Evolutionary conservation across 2,113 vertebrate species (phyloP), one percentile per base, ranked within the genome.

Genomic region (Spea bombifrons): DNA sequence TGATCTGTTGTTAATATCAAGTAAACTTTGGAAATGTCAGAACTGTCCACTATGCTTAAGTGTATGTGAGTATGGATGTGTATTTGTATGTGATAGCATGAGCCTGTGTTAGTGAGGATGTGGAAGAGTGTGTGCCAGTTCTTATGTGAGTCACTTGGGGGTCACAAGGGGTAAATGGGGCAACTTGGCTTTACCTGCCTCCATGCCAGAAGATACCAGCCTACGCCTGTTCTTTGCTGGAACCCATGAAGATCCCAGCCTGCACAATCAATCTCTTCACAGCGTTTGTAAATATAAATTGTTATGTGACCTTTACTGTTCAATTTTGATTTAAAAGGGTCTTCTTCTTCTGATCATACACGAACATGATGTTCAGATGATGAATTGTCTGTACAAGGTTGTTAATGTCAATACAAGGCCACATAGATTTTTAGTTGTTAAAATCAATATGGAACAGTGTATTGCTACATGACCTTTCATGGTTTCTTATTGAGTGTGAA

Each of bases 381-480:
- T 59, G 12, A 65, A 72, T 65, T 44, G 13, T 8, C 70, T 8
- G 66, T 73, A 57, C 70, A 30, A 55, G 49, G 15, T 55, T 74
- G 53, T 68, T 74, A 68, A 80, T 74, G 66, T 80, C 78, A 74
- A 47, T 68, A 50, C 78, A 80, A 73, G 64, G 71, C 71, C 53
- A 48, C 66, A 80, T 80, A 46, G 78, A 80, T 74, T 67, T 74
- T 74, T 30, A 15, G 52, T 48, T 73, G 63, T 59, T 80, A 59
- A 44, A 80, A 80, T 80, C 78, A 80, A 80, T 80, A 67, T 49
- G 8, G 47, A 61, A 68, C 71, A 50, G 57, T 73, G 70, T 73
- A 57, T 79, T 79, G 52, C 44, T 64, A 64, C 72, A 74, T 80
- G 78, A 80, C 78, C 71, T 80, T 73, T 68, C 73, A 55, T 74